Evolutionary conservation across 2,888 invertebrate species (phyloP), one percentile per base, ranked within the genome.

Genomic region (Hypsopygia costalis): DNA sequence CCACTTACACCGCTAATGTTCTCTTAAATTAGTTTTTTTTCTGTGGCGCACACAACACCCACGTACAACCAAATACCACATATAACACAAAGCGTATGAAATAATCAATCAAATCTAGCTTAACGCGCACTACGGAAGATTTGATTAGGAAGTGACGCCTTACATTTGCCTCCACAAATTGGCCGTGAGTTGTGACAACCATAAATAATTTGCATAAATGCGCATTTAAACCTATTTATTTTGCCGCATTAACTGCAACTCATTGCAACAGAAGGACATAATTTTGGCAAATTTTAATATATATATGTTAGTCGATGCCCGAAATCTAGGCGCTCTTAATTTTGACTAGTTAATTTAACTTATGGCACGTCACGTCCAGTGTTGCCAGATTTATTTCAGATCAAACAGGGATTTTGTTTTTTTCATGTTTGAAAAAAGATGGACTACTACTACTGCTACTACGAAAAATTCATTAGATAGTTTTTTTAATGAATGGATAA

Each of bases 51-150:
- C 4, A 16, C 16, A 16, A 3, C 67, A 44, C 69, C 66, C 60
- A 73, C 70, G 46, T 52, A 49, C 58, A 48, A 51, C 51, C 52
- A 50, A 40, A 41, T 41, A 38, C 29, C 38, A 46, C 49, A 67
- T 69, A 69, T 71, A 63, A 49, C 33, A 43, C 29, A n/a, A n/a
- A n/a, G n/a, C 50, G 57, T 53, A 51, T 52, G 49, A 51, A 58
- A 59, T 66, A 61, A 74, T 72, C 68, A 69, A 74, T 74, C 67
- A 69, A 49, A 46, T 59, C 54, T 54, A 62, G 58, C 58, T 55
- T 48, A 52, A 50, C 40, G 45, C 54, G 41, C 42, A 52, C 40
- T 40, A 41, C 46, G 47, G 41, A 53, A 50, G 36, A 39, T 34
- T 34, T 11, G 25, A 39, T 28, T 39, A 33, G 11, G 32, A 32